Conservation (phyloP, 2,113 vertebrate genomes). For the Pelvicachromis taeniatus region DNA sequence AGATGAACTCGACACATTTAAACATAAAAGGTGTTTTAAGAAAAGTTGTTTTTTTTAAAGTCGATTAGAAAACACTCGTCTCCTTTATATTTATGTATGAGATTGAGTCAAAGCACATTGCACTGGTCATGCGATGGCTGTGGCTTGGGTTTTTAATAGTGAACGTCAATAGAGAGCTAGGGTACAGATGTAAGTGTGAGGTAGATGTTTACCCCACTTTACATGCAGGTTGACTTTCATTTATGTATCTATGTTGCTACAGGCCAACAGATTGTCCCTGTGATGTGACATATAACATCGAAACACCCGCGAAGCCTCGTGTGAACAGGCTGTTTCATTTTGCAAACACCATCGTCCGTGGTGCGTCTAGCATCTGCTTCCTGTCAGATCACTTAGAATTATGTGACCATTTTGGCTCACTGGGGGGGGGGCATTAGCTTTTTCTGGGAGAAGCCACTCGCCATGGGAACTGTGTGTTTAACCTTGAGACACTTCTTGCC, state of each 20-base stretch:
- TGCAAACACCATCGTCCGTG: conserved; percentile 1
- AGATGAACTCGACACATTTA: background rate
- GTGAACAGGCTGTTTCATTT: conserved; percentile 36
- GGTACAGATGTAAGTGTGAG: background rate
- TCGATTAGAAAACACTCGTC: background rate
- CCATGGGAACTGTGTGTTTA: conserved; percentile 4
- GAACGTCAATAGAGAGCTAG: background rate
- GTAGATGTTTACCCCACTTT: background rate
- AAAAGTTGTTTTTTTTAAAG: background rate
- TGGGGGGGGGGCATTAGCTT: background rate
- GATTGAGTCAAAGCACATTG: background rate
- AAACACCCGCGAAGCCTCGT: conserved; percentile 1
- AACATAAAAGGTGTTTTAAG: background rate
- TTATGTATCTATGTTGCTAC: background rate
- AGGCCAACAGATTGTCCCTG: conserved; percentile 7
- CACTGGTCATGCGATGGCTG: background rate
- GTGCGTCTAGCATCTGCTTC: conserved; percentile 42
- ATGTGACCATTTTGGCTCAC: conserved; percentile 22
- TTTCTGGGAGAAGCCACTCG: background rate
- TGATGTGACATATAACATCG: background rate
- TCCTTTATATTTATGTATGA: background rate
- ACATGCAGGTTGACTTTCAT: background rate
- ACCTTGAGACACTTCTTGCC: conserved; percentile 10
- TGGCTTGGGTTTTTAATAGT: background rate
- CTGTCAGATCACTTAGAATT: conserved; percentile 37